These are phyloP conservation scores for Ailurus styani DNA, from an alignment of 2,113 vertebrate genomes.

Conservation along the genomic window DNA sequence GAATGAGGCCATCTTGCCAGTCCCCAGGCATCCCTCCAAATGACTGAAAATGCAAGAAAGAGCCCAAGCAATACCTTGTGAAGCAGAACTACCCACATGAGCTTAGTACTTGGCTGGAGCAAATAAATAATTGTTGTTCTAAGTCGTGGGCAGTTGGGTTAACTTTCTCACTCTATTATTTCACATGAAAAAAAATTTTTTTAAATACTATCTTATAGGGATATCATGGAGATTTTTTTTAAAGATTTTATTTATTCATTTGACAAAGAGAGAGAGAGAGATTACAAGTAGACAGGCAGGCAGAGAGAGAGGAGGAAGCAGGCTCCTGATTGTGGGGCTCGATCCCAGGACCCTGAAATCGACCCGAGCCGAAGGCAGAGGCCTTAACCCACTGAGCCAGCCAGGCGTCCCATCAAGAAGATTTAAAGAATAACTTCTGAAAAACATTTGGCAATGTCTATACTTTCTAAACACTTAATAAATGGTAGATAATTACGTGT, in stretches of 20 bases:
- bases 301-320: too few species aligned
- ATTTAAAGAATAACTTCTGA: neutral
- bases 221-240: neutral
- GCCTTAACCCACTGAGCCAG: too few species aligned
- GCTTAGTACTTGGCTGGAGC: neutral
- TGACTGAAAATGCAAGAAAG: neutral
- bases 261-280: too few species aligned
- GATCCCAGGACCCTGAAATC: too few species aligned
- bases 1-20: neutral
- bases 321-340: too few species aligned
- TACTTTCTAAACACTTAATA: neutral
- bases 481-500: neutral
- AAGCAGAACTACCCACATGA: neutral
- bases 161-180: neutral
- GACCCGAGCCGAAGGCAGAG: too few species aligned
- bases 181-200: neutral
- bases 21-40: neutral
- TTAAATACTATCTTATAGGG: neutral
- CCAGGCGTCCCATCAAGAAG: too few species aligned
- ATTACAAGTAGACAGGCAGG: too few species aligned
- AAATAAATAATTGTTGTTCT: neutral
- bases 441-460: neutral
- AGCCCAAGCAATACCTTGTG: neutral
- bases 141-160: neutral
- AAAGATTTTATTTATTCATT: too few species aligned